A percentile compares a stretch with the other conserved stretches of the same genome.
phyloP scores from a whole-genome alignment of 2,888 invertebrate genomes.

The Proisotoma minuta region DNA sequence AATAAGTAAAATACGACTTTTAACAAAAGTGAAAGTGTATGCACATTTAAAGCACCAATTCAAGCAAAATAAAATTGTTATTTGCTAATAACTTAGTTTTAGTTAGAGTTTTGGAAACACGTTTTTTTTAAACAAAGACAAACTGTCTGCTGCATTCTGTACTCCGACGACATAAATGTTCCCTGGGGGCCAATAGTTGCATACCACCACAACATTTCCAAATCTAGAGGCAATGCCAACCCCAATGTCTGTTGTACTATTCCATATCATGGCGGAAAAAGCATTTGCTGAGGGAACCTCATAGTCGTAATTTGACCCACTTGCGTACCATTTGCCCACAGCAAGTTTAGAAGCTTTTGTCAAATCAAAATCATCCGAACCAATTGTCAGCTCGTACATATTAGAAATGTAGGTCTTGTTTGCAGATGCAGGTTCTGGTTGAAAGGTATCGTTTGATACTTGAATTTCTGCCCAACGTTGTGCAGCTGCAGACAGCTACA shows the following conservation, averaged over 20 bases:
- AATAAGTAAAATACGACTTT: no score
- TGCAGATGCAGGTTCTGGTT: constrained; percentile 17
- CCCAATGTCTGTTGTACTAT: constrained; percentile 26
- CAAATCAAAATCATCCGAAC: constrained; percentile 9
- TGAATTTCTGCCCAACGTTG: constrained; percentile 32
- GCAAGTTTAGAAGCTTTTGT: constrained; percentile 25
- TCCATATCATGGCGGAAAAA: constrained; percentile 33
- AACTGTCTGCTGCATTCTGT: constrained; percentile 9
- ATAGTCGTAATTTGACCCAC: constrained; percentile 28
- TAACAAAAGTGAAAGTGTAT: no score
- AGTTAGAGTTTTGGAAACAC: constrained; percentile 29
- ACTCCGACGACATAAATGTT: constrained; percentile 20
- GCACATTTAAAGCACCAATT: no score
- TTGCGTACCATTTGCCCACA: constrained; percentile 32
- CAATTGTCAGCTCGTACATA: constrained; percentile 18
- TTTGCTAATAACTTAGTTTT: no score
- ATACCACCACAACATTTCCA: constrained; percentile 17
- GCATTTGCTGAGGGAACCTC: constrained; percentile 26
- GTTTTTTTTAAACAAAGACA: constrained; percentile 31
- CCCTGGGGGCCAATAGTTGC: constrained; percentile 31
- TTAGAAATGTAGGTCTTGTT: constrained; percentile 32
- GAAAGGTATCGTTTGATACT: constrained; percentile 8
- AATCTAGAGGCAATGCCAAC: constrained; percentile 21
- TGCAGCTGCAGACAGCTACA: constrained; percentile 27
- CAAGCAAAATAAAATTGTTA: no score